A percentile compares a stretch with the other conserved stretches of the same genome.
Evolutionary conservation across 1,140 invertebrate genomes (phyloP).

Genomic region (Zaprionus africanus): DNA sequence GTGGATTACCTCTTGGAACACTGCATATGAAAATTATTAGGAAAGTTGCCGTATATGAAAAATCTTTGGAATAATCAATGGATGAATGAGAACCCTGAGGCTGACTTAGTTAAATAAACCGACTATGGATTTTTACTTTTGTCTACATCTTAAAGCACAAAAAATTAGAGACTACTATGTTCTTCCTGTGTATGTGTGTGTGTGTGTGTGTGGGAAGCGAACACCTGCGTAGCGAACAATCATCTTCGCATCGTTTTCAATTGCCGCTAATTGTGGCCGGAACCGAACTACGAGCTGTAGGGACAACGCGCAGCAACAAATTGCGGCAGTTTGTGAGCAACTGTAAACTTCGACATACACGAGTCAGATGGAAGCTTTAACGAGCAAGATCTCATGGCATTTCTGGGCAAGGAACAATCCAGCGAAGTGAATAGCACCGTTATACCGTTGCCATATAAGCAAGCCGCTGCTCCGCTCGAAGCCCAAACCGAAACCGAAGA

Average conservation of each 20-base stretch:
- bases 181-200: not conserved
- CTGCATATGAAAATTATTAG: too few species aligned
- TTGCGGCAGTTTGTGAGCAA: conserved; percentile 35
- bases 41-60: too few species aligned
- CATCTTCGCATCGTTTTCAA: conserved; percentile 44
- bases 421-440: conserved; percentile 47
- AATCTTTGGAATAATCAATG: too few species aligned
- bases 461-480: not conserved
- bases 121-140: not conserved
- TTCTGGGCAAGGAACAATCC: conserved; percentile 33
- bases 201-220: conserved; percentile 22
- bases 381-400: conserved; percentile 40
- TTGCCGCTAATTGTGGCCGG: conserved; percentile 42
- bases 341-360: conserved; percentile 16
- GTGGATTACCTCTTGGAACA: too few species aligned
- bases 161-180: not conserved
- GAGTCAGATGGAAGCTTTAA: conserved; percentile 11
- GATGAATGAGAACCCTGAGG: too few species aligned
- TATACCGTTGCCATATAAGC: conserved; percentile 57
- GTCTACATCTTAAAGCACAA: not conserved
- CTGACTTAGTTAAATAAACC: not conserved
- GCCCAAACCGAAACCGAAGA: conserved; percentile 12
- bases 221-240: conserved; percentile 49
- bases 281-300: conserved; percentile 29
- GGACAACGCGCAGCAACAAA: conserved; percentile 41